Evolutionary conservation across 2,888 invertebrate genomes (phyloP).

Genomic region (Microchrysa polita): DNA sequence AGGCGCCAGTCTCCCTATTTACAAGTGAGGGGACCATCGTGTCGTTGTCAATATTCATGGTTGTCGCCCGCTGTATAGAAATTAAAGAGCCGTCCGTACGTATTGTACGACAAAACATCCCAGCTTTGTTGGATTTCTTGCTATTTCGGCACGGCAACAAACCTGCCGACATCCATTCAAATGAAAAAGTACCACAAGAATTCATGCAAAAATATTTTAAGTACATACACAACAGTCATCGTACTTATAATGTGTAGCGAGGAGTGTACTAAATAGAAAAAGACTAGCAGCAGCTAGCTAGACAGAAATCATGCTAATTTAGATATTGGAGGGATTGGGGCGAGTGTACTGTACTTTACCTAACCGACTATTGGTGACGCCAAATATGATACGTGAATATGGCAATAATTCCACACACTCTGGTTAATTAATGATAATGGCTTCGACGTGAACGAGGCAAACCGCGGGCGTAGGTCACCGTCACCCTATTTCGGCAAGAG

Average conservation of each 20-base stretch:
- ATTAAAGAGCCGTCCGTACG: too few relatives aligned
- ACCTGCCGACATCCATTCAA: constrained; percentile 9
- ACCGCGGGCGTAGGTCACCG: constrained; percentile 26
- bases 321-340: constrained; percentile 14
- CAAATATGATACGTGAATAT: constrained; percentile 36
- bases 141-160: background rate
- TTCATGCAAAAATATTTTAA: too few relatives aligned
- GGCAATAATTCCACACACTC: constrained; percentile 21
- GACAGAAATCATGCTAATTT: constrained; percentile 39
- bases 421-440: constrained; percentile 38
- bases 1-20: too few relatives aligned
- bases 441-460: background rate
- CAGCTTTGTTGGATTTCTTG: too few relatives aligned
- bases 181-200: background rate
- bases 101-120: too few relatives aligned
- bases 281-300: background rate
- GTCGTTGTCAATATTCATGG: too few relatives aligned
- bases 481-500: background rate
- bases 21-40: too few relatives aligned
- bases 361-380: constrained; percentile 31
- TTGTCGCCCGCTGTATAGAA: too few relatives aligned
- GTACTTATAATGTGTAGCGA: too few relatives aligned
- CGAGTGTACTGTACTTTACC: too few relatives aligned
- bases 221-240: too few relatives aligned
- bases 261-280: constrained; percentile 6